Evolutionary conservation across 35 echinoderm and acorn worm genomes (phyloP).

Genomic region (Heliocidaris erythrogramma): DNA sequence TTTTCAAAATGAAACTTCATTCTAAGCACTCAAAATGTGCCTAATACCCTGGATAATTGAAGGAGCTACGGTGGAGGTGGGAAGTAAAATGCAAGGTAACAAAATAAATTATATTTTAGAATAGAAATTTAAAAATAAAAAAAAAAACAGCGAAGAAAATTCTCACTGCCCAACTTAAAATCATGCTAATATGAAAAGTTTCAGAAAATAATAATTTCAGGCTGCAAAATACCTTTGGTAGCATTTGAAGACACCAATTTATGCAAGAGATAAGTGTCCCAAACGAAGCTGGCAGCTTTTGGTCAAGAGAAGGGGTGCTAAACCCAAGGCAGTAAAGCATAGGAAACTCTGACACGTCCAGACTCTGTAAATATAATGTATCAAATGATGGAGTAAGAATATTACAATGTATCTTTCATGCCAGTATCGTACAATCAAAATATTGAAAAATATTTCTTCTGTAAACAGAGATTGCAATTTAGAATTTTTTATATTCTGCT

Average conservation of each 20-base stretch:
- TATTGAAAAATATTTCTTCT: too few species aligned
- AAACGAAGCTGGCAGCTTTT: slow-evolving; percentile 75
- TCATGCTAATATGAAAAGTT: too few species aligned
- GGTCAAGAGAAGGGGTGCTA: slow-evolving; percentile 79
- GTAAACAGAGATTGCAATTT: too few species aligned
- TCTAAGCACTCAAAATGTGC: too few species aligned
- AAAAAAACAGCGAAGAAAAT: neutral
- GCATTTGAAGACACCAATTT: slow-evolving; percentile 79
- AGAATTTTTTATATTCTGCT: too few species aligned
- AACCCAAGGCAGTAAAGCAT: slow-evolving; percentile 80
- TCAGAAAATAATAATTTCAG: too few species aligned
- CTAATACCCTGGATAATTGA: neutral
- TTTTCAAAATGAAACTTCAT: too few species aligned
- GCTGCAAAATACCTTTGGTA: slow-evolving; percentile 73
- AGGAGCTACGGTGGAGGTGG: neutral
- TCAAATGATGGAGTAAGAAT: neutral
- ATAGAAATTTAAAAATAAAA: neutral
- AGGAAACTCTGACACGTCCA: slow-evolving; percentile 82
- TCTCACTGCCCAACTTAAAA: neutral
- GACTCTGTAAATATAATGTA: slow-evolving; percentile 52
- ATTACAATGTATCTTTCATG: too few species aligned
- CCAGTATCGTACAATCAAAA: too few species aligned
- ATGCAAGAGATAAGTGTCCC: slow-evolving; percentile 85
- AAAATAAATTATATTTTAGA: neutral
- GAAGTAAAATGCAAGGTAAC: neutral